Percentiles rank a stretch among this genome's conserved stretches.
Evolutionary conservation across 2,113 vertebrate genomes (phyloP).

Genomic region (Mustela nigripes): DNA sequence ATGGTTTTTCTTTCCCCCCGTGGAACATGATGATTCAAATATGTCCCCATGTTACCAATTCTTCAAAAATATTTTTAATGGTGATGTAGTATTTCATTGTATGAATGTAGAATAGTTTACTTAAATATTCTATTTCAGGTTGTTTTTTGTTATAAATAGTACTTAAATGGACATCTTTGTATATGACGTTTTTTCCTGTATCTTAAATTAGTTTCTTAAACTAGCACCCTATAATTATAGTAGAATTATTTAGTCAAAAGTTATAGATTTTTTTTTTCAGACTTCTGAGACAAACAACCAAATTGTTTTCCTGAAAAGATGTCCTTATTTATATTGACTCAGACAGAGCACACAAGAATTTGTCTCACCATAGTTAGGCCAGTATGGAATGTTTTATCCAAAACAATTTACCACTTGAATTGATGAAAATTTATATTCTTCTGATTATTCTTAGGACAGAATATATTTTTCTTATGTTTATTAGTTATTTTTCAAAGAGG

Average conservation of each 20-base stretch:
- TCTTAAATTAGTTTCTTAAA: conserved; percentile 29
- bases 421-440: neutral
- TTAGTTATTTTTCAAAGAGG: neutral
- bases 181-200: neutral
- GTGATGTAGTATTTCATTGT: neutral
- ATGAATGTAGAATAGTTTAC: neutral
- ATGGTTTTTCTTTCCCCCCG: neutral
- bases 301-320: conserved; percentile 14
- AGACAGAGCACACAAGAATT: neutral
- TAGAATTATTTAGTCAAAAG: neutral
- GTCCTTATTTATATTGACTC: neutral
- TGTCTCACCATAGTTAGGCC: neutral
- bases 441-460: neutral
- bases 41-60: neutral
- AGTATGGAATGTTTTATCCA: neutral
- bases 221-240: neutral
- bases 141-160: neutral
- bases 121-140: neutral
- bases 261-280: neutral
- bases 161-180: neutral
- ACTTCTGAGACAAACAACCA: neutral
- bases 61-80: neutral
- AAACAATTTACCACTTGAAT: neutral
- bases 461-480: neutral
- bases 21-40: neutral